A percentile compares a stretch with the other conserved stretches of the same genome.
These are phyloP conservation scores for Megatriorchis doriae DNA, from an alignment of 2,113 vertebrate species.

Conservation along the genomic window DNA sequence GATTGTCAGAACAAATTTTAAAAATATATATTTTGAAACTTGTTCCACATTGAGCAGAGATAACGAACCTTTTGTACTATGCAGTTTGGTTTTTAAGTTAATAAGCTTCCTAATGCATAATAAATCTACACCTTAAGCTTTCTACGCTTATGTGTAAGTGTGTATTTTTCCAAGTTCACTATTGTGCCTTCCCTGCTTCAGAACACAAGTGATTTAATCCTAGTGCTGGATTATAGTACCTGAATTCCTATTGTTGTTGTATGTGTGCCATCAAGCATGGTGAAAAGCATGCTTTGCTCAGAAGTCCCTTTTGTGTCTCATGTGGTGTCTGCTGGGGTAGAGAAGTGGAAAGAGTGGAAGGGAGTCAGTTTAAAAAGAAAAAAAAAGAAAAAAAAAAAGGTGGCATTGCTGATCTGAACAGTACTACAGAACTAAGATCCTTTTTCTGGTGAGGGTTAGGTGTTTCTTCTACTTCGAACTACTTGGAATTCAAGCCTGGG, in stretches of 20 bases:
- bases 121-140: slow-evolving; percentile 70
- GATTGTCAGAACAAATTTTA: slow-evolving; percentile 70
- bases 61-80: slow-evolving; percentile 76
- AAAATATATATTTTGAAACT: slow-evolving; percentile 79
- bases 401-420: not conserved
- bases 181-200: not conserved
- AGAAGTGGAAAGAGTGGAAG: not conserved
- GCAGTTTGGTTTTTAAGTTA: slow-evolving; percentile 72
- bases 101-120: slow-evolving; percentile 74
- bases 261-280: not conserved
- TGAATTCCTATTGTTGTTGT: not conserved
- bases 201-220: not conserved
- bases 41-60: slow-evolving; percentile 61
- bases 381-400: too few species aligned
- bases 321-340: not conserved
- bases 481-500: not conserved
- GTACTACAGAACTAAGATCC: not conserved
- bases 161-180: not conserved
- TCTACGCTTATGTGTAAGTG: not conserved
- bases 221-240: not conserved
- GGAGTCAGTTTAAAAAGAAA: not conserved
- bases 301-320: not conserved
- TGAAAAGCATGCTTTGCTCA: not conserved
- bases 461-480: not conserved
- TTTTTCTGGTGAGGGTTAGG: not conserved